phyloP scores from a whole-genome alignment of 2,888 invertebrate genomes.

The Steromphala cineraria region DNA sequence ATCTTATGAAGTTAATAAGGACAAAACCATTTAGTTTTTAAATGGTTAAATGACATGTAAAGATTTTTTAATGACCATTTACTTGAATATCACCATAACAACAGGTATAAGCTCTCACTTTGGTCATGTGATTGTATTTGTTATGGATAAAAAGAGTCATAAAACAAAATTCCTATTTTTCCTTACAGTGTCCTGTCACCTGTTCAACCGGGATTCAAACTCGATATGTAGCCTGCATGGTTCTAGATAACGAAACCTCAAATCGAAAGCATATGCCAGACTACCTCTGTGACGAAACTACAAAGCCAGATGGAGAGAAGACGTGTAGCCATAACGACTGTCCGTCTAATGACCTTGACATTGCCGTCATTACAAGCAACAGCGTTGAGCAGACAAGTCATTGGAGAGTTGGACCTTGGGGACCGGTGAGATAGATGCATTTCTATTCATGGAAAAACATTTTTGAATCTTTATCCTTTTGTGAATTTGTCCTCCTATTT shows the following conservation, averaged over 20 bases:
- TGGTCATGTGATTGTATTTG: too few relatives aligned
- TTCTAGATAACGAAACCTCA: slow-evolving; percentile 43
- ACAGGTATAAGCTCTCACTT: too few relatives aligned
- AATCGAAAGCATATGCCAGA: slow-evolving; percentile 41
- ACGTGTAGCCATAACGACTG: slow-evolving; percentile 59
- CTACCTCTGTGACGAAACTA: slow-evolving; percentile 44
- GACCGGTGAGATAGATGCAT: slow-evolving; percentile 71
- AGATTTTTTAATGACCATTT: too few relatives aligned
- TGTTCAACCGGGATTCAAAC: slow-evolving; percentile 81
- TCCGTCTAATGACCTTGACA: slow-evolving; percentile 52
- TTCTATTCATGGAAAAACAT: too few relatives aligned
- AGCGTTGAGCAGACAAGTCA: slow-evolving; percentile 62
- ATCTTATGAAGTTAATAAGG: too few relatives aligned
- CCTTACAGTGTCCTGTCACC: slow-evolving; percentile 79
- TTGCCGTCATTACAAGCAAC: slow-evolving; percentile 61
- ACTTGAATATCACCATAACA: too few relatives aligned
- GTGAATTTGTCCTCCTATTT: too few relatives aligned
- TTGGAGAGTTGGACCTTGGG: slow-evolving; percentile 77
- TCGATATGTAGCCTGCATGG: slow-evolving; percentile 81
- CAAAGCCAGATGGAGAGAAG: slow-evolving; percentile 55
- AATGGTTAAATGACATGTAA: too few relatives aligned
- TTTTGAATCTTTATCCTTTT: too few relatives aligned
- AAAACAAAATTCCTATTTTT: too few relatives aligned
- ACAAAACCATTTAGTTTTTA: too few relatives aligned
- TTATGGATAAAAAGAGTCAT: too few relatives aligned